phyloP scores from a whole-genome alignment of 1,140 invertebrate genomes.

The Drosophila micromelanica region DNA sequence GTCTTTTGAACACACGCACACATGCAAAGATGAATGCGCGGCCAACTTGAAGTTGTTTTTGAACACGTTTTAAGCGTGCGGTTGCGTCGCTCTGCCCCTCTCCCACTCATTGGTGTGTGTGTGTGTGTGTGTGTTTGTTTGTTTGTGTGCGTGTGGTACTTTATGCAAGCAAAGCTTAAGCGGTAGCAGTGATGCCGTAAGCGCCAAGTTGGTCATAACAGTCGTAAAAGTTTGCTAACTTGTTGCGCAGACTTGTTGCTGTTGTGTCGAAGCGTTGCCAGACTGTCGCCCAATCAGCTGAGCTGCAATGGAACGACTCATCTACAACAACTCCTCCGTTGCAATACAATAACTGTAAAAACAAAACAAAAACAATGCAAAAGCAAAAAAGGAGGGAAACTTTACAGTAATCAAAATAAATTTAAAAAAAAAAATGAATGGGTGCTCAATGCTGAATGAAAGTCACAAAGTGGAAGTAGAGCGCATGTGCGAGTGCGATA shows the following conservation, averaged over 20 bases:
- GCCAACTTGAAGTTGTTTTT: slow-evolving; percentile 63
- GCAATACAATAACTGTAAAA: background rate
- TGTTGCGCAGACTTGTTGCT: slow-evolving; percentile 53
- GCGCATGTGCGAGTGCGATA: background rate
- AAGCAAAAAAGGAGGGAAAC: background rate
- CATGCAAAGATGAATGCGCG: slow-evolving; percentile 30
- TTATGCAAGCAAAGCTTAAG: slow-evolving; percentile 73
- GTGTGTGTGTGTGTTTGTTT: background rate
- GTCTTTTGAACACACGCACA: slow-evolving; percentile 31
- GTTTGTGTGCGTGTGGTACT: slow-evolving; percentile 57
- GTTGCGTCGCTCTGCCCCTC: slow-evolving; percentile 1
- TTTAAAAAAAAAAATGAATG: background rate
- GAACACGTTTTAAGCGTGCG: slow-evolving; percentile 63
- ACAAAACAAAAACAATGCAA: background rate
- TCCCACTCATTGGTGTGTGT: background rate
- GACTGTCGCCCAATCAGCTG: slow-evolving; percentile 22
- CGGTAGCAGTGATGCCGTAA: slow-evolving; percentile 68
- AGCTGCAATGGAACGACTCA: background rate
- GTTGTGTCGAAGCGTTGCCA: slow-evolving; percentile 33
- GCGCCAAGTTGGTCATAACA: slow-evolving; percentile 74
- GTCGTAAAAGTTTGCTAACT: slow-evolving; percentile 73
- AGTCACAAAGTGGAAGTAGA: slow-evolving; percentile 5
- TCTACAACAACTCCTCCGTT: too few species aligned
- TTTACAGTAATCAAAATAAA: too few species aligned
- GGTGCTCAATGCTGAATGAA: slow-evolving; percentile 27